These are phyloP conservation scores for Synchiropus splendidus DNA, from an alignment of 2,113 vertebrate genomes.

Conservation along the genomic window DNA sequence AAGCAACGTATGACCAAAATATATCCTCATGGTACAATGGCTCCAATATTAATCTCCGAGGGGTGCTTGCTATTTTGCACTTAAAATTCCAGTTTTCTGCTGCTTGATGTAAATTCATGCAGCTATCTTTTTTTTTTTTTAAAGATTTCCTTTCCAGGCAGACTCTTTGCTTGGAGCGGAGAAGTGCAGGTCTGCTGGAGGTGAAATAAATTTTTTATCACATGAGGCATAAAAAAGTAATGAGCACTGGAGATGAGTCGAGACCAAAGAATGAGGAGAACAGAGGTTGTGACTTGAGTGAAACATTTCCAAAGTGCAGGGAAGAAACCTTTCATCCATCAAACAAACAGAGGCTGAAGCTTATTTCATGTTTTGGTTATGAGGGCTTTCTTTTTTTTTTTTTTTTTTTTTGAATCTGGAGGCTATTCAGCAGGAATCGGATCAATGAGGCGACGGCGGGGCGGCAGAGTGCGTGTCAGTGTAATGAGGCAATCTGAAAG, in stretches of 20 bases:
- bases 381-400: slow-evolving; percentile 14
- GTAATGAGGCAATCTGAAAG: slow-evolving; percentile 42
- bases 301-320: slow-evolving; percentile 38
- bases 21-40: slow-evolving; percentile 29
- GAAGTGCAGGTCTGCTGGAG: slow-evolving; percentile 59
- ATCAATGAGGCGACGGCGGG: slow-evolving; percentile 29
- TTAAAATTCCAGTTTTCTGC: slow-evolving; percentile 33
- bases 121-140: slow-evolving; percentile 33
- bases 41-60: slow-evolving; percentile 41
- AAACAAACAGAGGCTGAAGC: slow-evolving; percentile 55
- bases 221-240: slow-evolving; percentile 59
- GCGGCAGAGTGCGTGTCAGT: slow-evolving; percentile 17
- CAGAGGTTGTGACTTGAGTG: slow-evolving; percentile 43
- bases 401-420: slow-evolving; percentile 3
- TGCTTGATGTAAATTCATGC: slow-evolving; percentile 51
- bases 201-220: slow-evolving; percentile 67
- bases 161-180: slow-evolving; percentile 39
- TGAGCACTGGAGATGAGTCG: slow-evolving; percentile 55
- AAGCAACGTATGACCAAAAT: slow-evolving; percentile 28
- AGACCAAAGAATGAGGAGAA: slow-evolving; percentile 44
- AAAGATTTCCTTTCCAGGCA: slow-evolving; percentile 31
- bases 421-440: slow-evolving; percentile 21
- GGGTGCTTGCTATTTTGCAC: slow-evolving; percentile 29
- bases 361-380: slow-evolving; percentile 44
- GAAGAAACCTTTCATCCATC: slow-evolving; percentile 53